These are phyloP conservation scores for Synaphobranchus kaupii DNA, from an alignment of 2,797 vertebrate species.

Conservation along the genomic window DNA sequence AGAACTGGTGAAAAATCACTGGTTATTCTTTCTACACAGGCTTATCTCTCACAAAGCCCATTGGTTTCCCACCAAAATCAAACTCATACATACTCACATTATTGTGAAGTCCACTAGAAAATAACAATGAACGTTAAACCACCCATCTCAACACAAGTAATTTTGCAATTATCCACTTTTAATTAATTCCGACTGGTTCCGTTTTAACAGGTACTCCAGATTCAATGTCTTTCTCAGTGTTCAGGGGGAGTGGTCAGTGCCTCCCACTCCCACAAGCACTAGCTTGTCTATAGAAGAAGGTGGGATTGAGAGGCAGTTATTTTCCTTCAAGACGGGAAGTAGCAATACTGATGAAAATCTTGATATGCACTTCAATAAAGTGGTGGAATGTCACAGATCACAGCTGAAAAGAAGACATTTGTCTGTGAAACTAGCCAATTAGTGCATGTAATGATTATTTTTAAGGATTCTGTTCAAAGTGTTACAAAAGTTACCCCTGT, in stretches of 20 bases:
- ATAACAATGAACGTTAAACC: background rate
- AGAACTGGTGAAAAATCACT: background rate
- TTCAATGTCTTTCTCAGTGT: background rate
- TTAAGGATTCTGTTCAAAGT: constrained; percentile 62
- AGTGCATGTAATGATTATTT: constrained; percentile 66
- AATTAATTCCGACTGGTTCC: background rate
- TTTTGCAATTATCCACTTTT: background rate
- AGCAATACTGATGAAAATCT: background rate
- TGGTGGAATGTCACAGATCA: background rate
- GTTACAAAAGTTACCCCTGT: constrained; percentile 37
- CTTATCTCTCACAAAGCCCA: background rate
- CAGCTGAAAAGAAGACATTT: constrained; percentile 30
- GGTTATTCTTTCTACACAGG: background rate
- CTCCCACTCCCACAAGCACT: background rate
- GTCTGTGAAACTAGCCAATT: constrained; percentile 61
- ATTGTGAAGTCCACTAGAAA: background rate
- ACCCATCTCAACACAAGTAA: background rate
- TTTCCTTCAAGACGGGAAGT: background rate
- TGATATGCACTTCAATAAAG: background rate
- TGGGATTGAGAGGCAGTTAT: background rate
- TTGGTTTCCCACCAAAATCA: background rate
- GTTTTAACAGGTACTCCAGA: background rate
- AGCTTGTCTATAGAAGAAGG: background rate
- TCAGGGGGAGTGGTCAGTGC: background rate
- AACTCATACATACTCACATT: background rate